These are phyloP conservation scores for Labroides dimidiatus DNA, from an alignment of 2,797 vertebrate genomes.

Conservation along the genomic window DNA sequence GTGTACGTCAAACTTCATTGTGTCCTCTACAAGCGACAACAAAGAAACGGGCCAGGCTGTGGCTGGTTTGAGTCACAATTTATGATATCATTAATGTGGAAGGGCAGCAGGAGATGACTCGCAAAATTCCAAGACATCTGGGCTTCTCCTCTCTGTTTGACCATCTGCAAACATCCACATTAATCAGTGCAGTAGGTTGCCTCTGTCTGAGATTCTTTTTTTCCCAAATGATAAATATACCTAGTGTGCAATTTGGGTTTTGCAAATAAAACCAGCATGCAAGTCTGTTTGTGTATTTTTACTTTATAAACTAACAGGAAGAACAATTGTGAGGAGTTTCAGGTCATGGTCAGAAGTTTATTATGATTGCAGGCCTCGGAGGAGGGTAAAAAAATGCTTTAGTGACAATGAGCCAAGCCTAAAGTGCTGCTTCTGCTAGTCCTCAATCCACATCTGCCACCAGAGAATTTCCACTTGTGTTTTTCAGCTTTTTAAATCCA, in stretches of 20 bases:
- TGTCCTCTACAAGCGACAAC: conserved; percentile 3
- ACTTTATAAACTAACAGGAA: background rate
- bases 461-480: conserved; percentile 65
- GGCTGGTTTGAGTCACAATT: conserved; percentile 45
- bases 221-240: conserved; percentile 16
- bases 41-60: conserved; percentile 32
- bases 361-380: conserved; percentile 28
- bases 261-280: conserved; percentile 23
- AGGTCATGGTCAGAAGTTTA: conserved; percentile 24
- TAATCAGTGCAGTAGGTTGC: conserved; percentile 30
- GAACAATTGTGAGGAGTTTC: conserved; percentile 12
- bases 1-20: conserved; percentile 8
- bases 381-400: conserved; percentile 29
- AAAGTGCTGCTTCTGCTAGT: conserved; percentile 61
- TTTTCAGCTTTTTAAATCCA: conserved; percentile 57
- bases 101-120: conserved; percentile 46
- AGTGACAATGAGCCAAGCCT: conserved; percentile 52
- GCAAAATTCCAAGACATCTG: conserved; percentile 62
- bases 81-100: conserved; percentile 61
- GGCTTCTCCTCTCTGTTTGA: conserved; percentile 36
- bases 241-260: conserved; percentile 1
- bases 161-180: conserved; percentile 42
- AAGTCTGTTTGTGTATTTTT: conserved; percentile 10
- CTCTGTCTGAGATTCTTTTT: background rate
- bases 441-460: conserved; percentile 63